Base-by-base conservation (phyloP, 1,140 invertebrate genomes). In the Drosophila sp. region DNA sequence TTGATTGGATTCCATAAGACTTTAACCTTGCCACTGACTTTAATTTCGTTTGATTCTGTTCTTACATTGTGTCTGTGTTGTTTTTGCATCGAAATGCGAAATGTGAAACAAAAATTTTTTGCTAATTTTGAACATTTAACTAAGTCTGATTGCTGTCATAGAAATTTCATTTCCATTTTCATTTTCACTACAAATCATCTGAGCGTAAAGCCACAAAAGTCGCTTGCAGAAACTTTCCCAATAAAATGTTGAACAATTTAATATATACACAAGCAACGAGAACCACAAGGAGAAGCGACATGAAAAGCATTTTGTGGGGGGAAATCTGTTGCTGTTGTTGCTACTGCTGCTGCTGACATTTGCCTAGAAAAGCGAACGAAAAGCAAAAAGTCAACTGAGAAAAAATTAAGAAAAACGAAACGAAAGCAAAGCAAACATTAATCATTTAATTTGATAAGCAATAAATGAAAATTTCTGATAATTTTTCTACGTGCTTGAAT, bases 361-460 rank as follows among this genome's bases (percentile, higher is more conserved):
- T 80, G 74, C 56, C 40, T 50, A 54, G 76, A 58, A 66, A 41
- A 54, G 17, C 17, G 17, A 76, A 25, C 44, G 56, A 32, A 66
- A 47, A 78, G 66, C 32, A 29, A 17, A 63, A 63, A 40, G 4
- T 33, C 32, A 57, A 61, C 60, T 30, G 29, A 8, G 35, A 2
- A 6, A 35, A 11, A 35, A 30, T 8, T 38, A 60, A 50, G 10
- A 27, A n/a, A 60, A 69, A 63, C 32, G 17, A 57, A 32, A 64
- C 10, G 11, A 63, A 76, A 60, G 76, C 40, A 40, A 10, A 54
- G 17, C 57, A 79, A 50, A 83, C 79, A 87, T 89, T 87, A 87
- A 87, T 83, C 84, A 87, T 87, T 87, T 87, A 89, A 87, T 87
- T 89, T 87, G 84, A 87, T 87, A 89, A 87, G 84, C 84, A 79